phyloP scores from a whole-genome alignment of 2,797 vertebrate genomes.

The Ispidina lecontei region DNA sequence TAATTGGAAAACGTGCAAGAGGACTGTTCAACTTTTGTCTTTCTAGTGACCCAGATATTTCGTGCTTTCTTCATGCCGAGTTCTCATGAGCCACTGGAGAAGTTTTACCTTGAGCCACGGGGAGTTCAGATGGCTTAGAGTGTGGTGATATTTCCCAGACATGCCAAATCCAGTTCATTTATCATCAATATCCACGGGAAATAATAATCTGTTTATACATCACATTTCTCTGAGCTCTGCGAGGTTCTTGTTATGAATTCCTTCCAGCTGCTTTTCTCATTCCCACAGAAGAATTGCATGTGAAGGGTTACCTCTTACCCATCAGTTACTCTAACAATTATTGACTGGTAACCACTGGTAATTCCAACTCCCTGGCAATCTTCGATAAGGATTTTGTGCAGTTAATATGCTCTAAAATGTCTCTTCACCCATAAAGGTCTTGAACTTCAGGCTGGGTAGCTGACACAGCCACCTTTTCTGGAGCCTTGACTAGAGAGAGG shows the following conservation, averaged over 20 bases:
- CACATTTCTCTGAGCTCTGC: conserved; percentile 33
- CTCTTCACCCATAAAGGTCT: not conserved
- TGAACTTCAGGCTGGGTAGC: not conserved
- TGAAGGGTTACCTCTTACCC: conserved; percentile 45
- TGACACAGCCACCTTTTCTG: not conserved
- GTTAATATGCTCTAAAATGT: conserved; percentile 7
- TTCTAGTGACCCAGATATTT: conserved; percentile 18
- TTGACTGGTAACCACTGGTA: conserved; percentile 46
- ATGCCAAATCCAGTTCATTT: conserved; percentile 32
- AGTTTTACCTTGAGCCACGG: conserved; percentile 23
- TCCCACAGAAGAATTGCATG: conserved; percentile 35
- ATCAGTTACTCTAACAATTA: conserved; percentile 53
- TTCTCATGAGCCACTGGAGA: not conserved
- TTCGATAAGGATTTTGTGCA: conserved; percentile 34
- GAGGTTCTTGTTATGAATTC: conserved; percentile 54
- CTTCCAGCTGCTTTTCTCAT: conserved; percentile 68
- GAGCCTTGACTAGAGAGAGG: not conserved
- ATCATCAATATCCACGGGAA: conserved; percentile 66
- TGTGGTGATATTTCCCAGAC: conserved; percentile 14
- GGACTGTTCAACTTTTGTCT: conserved; percentile 14
- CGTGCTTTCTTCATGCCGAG: not conserved
- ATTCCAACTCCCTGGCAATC: conserved; percentile 7
- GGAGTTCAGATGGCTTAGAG: conserved; percentile 14
- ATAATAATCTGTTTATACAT: conserved; percentile 66
- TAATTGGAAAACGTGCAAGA: conserved; percentile 22